Percentiles rank a stretch among this genome's conserved stretches.
Conservation (phyloP, 2,888 invertebrate genomes). For the Machimus atricapillus region DNA sequence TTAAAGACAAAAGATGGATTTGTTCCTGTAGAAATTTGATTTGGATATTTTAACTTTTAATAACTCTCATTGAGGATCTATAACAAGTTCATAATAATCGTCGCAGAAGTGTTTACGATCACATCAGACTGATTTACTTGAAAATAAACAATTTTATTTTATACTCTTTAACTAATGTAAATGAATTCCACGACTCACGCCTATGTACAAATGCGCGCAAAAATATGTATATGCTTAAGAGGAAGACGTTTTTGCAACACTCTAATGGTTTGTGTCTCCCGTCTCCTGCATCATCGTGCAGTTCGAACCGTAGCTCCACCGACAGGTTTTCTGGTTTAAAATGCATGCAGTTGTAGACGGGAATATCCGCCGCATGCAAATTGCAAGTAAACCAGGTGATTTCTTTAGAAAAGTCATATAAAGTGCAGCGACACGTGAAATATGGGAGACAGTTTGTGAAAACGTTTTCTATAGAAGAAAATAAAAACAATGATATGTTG, state of each 20-base stretch:
- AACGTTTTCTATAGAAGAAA: not conserved
- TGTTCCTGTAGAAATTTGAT: too few species aligned
- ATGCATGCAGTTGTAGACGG: not conserved
- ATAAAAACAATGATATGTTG: not conserved
- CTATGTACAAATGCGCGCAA: not conserved
- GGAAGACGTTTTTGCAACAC: not conserved
- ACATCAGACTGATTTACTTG: not conserved
- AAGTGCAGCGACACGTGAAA: not conserved
- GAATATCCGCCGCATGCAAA: not conserved
- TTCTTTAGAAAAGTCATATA: not conserved
- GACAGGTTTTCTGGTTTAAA: not conserved
- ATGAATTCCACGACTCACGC: not conserved
- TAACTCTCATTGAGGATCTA: too few species aligned
- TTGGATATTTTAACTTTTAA: too few species aligned
- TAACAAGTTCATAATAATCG: not conserved
- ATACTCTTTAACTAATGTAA: not conserved
- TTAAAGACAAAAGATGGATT: too few species aligned
- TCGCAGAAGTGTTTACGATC: not conserved
- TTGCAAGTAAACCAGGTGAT: not conserved
- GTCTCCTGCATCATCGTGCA: not conserved
- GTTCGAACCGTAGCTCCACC: not conserved
- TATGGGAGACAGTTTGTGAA: not conserved
- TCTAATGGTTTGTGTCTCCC: not conserved
- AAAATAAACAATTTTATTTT: not conserved
- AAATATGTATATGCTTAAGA: not conserved